Conservation (phyloP, 2,888 invertebrate species). For the Harmothoe impar region DNA sequence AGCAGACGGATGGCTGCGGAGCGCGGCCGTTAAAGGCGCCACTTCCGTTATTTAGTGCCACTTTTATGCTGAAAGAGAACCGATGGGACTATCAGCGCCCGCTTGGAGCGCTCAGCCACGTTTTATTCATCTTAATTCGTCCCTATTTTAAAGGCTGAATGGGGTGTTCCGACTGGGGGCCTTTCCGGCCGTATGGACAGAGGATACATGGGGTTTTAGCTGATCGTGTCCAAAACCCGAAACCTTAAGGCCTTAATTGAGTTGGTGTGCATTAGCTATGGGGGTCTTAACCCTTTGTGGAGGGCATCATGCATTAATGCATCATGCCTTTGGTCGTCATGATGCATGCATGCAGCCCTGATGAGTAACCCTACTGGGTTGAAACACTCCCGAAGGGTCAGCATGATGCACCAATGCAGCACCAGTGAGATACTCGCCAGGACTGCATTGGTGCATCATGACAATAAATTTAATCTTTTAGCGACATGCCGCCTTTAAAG, state of each 20-base stretch:
- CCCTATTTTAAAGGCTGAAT: neutral
- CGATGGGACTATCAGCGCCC: neutral
- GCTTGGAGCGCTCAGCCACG: neutral
- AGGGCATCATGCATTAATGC: too few species aligned
- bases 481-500: too few species aligned
- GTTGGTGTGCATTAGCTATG: neutral
- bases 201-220: neutral
- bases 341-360: too few species aligned
- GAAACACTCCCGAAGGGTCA: too few species aligned
- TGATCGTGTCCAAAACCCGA: neutral
- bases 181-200: neutral
- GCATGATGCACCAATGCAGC: too few species aligned
- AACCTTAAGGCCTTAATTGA: neutral
- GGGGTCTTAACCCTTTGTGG: too few species aligned
- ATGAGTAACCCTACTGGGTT: too few species aligned
- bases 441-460: too few species aligned
- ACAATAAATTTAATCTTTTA: too few species aligned
- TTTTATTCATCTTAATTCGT: neutral
- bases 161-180: neutral
- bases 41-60: constrained; percentile 29
- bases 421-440: too few species aligned
- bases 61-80: constrained; percentile 16
- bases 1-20: constrained; percentile 6
- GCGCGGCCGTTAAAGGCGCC: neutral
- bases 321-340: too few species aligned